phyloP scores from a whole-genome alignment of 2,113 vertebrate genomes.

The Leiothrix lutea region DNA sequence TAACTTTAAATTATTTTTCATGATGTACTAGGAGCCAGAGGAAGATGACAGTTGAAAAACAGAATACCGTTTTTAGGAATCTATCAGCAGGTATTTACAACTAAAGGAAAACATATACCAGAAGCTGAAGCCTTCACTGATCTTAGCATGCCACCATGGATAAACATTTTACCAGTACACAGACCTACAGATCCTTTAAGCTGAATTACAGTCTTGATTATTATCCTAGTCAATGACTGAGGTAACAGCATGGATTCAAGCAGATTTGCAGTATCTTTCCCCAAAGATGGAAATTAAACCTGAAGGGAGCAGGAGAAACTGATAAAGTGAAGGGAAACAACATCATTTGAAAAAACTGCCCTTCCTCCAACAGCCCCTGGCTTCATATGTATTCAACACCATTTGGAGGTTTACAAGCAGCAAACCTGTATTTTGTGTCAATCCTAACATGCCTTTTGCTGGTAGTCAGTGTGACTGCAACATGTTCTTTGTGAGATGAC shows the following conservation, averaged over 20 bases:
- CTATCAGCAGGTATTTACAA: neutral
- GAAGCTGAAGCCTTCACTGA: neutral
- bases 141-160: neutral
- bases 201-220: constrained; percentile 9
- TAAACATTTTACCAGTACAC: neutral
- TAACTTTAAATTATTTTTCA: neutral
- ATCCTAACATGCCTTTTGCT: neutral
- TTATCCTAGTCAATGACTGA: neutral
- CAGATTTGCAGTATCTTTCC: neutral
- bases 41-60: neutral
- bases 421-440: neutral
- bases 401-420: neutral
- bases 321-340: neutral
- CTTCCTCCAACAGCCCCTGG: neutral
- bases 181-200: constrained; percentile 34
- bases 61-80: neutral
- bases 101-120: neutral
- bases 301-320: neutral
- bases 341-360: neutral
- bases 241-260: neutral
- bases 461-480: neutral
- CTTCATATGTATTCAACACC: neutral
- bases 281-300: neutral
- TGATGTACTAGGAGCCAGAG: neutral
- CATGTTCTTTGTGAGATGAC: neutral